Evolutionary conservation across 2,888 invertebrate species (phyloP).

Genomic region (Amblyteles armatorius): DNA sequence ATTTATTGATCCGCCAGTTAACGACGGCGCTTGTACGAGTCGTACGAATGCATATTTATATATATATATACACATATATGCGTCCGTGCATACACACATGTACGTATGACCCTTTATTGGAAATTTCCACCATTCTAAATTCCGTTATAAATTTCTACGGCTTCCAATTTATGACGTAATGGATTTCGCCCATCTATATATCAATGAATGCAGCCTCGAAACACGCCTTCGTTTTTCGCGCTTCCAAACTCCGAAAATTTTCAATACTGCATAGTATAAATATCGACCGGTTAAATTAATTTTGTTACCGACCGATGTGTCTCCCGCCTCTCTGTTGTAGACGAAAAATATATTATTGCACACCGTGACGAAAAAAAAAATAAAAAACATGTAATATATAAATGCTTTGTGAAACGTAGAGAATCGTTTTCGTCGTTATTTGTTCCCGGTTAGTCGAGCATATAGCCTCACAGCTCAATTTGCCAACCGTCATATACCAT

Average conservation of each 20-base stretch:
- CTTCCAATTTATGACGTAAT: constrained; percentile 3
- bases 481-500: constrained; percentile 2
- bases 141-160: constrained; percentile 9
- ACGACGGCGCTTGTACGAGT: not conserved
- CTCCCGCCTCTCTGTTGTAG: too few relatives aligned
- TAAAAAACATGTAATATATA: too few relatives aligned
- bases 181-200: not conserved
- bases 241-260: not conserved
- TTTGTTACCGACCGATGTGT: too few relatives aligned
- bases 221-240: not conserved
- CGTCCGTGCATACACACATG: not conserved
- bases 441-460: not conserved
- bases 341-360: too few relatives aligned
- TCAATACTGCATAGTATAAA: not conserved
- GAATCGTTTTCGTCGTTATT: not conserved
- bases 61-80: not conserved
- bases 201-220: not conserved
- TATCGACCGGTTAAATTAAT: not conserved
- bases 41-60: not conserved
- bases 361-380: too few relatives aligned
- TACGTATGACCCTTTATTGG: not conserved
- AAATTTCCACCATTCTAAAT: constrained; percentile 9
- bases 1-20: not conserved
- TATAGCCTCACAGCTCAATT: not conserved
- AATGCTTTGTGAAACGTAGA: not conserved